Percentiles rank a stretch among this genome's conserved stretches.
Evolutionary conservation across 2,113 vertebrate genomes (phyloP).

Genomic region (Oreocharis arfaki): DNA sequence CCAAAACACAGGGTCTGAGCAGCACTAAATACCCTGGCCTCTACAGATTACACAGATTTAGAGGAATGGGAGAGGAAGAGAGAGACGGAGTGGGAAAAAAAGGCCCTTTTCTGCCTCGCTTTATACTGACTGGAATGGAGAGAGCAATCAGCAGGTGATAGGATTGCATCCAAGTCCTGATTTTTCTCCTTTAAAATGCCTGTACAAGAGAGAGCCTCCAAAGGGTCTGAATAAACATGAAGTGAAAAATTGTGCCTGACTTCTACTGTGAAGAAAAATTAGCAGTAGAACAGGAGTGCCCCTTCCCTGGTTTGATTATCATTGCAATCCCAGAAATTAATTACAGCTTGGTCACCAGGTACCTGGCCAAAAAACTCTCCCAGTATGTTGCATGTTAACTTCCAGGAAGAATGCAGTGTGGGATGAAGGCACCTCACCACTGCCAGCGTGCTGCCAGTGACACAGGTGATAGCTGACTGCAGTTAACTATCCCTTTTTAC

Average conservation of each 20-base stretch:
- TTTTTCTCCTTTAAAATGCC: background rate
- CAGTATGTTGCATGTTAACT: background rate
- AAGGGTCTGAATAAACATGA: background rate
- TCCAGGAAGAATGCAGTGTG: background rate
- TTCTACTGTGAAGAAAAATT: background rate
- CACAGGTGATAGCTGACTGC: background rate
- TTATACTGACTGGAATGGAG: background rate
- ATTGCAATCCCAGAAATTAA: background rate
- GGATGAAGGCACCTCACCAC: background rate
- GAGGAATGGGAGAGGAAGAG: background rate
- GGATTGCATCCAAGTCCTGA: background rate
- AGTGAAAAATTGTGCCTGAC: background rate
- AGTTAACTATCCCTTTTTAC: background rate
- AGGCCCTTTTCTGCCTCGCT: background rate
- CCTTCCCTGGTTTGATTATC: background rate
- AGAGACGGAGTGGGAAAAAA: background rate
- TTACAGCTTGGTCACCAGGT: background rate
- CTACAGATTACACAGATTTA: background rate
- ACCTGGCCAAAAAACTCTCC: background rate
- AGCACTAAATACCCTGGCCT: background rate
- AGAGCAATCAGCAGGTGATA: background rate
- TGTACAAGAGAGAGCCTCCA: background rate
- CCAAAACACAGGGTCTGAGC: background rate
- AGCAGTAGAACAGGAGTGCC: background rate
- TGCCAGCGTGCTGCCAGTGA: background rate